phyloP scores from a whole-genome alignment of 2,797 vertebrate species.

The Megalops cyprinoides region DNA sequence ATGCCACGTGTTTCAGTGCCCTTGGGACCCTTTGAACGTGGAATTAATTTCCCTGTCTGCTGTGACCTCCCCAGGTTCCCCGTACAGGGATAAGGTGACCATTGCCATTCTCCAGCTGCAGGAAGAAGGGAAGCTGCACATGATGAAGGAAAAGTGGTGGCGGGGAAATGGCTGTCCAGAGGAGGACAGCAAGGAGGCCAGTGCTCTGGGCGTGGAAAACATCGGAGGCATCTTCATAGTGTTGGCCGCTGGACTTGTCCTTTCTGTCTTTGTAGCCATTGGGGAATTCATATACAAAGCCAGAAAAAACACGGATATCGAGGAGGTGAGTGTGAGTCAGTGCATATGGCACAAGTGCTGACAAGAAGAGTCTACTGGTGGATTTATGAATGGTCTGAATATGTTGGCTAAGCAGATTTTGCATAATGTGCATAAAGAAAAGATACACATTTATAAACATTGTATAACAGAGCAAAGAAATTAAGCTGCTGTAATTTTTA shows the following conservation, averaged over 20 bases:
- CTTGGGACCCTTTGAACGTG: not conserved
- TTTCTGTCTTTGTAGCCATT: constrained; percentile 95
- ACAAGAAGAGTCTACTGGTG: not conserved
- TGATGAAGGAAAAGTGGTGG: constrained; percentile 99
- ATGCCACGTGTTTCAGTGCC: not conserved
- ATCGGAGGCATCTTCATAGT: constrained; percentile 98
- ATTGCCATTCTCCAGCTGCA: constrained; percentile 98
- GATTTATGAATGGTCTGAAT: not conserved
- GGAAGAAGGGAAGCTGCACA: constrained; percentile 96
- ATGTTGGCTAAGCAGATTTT: not conserved
- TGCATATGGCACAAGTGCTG: constrained; percentile 13
- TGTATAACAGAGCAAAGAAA: not conserved
- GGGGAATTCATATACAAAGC: constrained; percentile 97
- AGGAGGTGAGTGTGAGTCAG: constrained; percentile 83
- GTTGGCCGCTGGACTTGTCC: constrained; percentile 91
- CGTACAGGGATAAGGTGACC: constrained; percentile 95
- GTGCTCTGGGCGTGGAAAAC: constrained; percentile 92
- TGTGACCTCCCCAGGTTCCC: constrained; percentile 80
- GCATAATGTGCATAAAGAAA: not conserved
- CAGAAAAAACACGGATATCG: constrained; percentile 87
- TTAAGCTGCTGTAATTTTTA: not conserved
- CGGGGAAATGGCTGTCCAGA: constrained; percentile 93
- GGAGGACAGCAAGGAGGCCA: constrained; percentile 96
- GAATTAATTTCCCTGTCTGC: not conserved
- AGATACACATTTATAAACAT: not conserved